Conservation (phyloP, 2,113 vertebrate species). For the Ranitomeya imitator region DNA sequence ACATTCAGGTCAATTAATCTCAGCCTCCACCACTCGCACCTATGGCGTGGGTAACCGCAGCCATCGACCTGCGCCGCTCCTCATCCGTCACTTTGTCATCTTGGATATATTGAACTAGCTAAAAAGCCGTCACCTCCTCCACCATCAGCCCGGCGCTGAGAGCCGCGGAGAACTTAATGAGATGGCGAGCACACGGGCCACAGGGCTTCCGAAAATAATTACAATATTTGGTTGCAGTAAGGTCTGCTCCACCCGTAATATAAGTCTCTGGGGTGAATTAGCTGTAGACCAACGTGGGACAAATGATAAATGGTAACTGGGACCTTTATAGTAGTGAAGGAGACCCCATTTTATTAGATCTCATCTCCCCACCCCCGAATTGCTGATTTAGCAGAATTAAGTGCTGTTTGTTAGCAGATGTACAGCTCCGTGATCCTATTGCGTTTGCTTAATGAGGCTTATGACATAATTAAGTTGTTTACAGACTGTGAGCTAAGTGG, state of each 20-base stretch:
- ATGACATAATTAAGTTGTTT: slow-evolving; percentile 27
- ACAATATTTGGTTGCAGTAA: neutral
- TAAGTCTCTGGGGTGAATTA: neutral
- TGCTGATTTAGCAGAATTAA: neutral
- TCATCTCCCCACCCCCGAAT: neutral
- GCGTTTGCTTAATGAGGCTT: slow-evolving; percentile 30
- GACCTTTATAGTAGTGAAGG: neutral
- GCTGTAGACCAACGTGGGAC: neutral
- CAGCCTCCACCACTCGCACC: neutral
- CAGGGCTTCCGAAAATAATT: neutral
- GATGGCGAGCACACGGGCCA: neutral
- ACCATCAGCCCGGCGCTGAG: neutral
- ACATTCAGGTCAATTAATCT: slow-evolving; percentile 40
- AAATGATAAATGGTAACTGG: neutral
- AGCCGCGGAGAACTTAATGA: neutral
- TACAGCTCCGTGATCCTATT: neutral
- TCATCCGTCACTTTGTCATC: slow-evolving; percentile 27
- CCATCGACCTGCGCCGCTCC: neutral
- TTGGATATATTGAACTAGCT: slow-evolving; percentile 9
- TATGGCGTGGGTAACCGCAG: neutral
- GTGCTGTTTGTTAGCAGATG: neutral
- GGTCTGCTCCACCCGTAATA: neutral
- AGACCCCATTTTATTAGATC: neutral
- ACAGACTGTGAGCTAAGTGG: slow-evolving; percentile 7
- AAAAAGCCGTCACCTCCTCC: slow-evolving; percentile 8